Base-by-base conservation (phyloP, 2,888 invertebrate genomes). In the Drosophila subsilvestris region DNA sequence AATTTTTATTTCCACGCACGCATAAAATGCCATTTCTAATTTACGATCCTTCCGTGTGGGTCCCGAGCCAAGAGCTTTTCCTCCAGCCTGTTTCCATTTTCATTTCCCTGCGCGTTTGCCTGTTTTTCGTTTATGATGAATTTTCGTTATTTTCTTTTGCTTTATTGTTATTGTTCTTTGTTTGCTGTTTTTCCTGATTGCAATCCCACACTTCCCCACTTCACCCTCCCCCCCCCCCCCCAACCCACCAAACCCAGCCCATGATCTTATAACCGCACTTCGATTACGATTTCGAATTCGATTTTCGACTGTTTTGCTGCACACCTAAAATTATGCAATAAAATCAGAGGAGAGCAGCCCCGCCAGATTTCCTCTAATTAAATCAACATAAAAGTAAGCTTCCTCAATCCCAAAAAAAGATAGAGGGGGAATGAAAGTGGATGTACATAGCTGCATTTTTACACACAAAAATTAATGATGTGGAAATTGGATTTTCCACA, bases 21-120 rank as follows among this genome's bases (percentile, higher is more conserved):
- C 84, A 85, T 78, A 76, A 81, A 85, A 88, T 79, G 73, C 80
- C 81, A 76, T 85, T 85, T 78, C 85, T 74, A 83, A 87, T 88
- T 86, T 87, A 83, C 85, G 82, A 81, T 74, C 67, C 51, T 48
- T 57, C n/a, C 56, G 37, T 25, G 54, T 29, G 49, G 27, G 25
- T 44, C 45, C 20, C 44, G 48, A 47, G 27, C 10, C 32, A 7
- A 22, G 60, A 18, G 18, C 25, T 56, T 14, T 17, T 17, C 29
- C 20, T 14, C 12, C 12, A 12, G 5, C 12, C 32, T 32, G 1
- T 37, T 14, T 37, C 37, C 37, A 27, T 37, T 14, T 37, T 2
- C 29, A 9, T 10, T 10, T 29, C 3, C 32, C 32, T 32, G 1
- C 3, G 12, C 49, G 12, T n/a, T 4, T 44, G 50, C 51, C 51